Evolutionary conservation across 2,797 vertebrate species (phyloP), one percentile per base, ranked within the genome.

Genomic region (Peromyscus aztecus): DNA sequence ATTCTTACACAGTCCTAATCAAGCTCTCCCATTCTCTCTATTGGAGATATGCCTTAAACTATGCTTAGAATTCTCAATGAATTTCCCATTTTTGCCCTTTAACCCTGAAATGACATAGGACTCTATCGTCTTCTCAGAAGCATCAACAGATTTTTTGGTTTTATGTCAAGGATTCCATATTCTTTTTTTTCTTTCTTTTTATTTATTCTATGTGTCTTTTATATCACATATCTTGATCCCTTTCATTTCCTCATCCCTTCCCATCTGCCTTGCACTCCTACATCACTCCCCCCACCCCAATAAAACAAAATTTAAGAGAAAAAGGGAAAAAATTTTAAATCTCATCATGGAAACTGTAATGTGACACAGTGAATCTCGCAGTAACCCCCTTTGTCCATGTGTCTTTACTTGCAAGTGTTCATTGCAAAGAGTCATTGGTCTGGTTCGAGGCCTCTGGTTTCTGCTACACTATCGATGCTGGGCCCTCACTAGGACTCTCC

Each of bases 51-150:
- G n/a, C 14, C 52, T 71, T 89, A 76, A 67, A 52, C 21, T 37
- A 69, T 43, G 23, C 43, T 87, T 86, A 82, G 82, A 57, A 65
- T 78, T 80, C 24, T 89, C 73, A 85, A 17, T 84, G 65, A 92
- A 29, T 86, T 84, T 84, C 19, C 34, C 43, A n/a, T 63, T 19
- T 63, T 81, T 63, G 52, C 37, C 43, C 19, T 34, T 19, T 46
- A 46, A 12, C 16, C 27, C 49, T 40, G 46, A 90, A 63, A 90
- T 90, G 19, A 43, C 49, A 23, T 46, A 37, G 55, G 31, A 84
- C 16, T 37, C 7, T 40, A n/a, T 0, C 46, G 21, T 89, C 65
- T 52, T 69, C 21, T 12, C n/a, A 55, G 21, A 7, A 76, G 14
- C 34, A 76, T 17, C 19, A 27, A 21, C 4, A 80, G 24, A 40